phyloP scores from a whole-genome alignment of 2,797 vertebrate genomes.

The Lacerta bilineata region DNA sequence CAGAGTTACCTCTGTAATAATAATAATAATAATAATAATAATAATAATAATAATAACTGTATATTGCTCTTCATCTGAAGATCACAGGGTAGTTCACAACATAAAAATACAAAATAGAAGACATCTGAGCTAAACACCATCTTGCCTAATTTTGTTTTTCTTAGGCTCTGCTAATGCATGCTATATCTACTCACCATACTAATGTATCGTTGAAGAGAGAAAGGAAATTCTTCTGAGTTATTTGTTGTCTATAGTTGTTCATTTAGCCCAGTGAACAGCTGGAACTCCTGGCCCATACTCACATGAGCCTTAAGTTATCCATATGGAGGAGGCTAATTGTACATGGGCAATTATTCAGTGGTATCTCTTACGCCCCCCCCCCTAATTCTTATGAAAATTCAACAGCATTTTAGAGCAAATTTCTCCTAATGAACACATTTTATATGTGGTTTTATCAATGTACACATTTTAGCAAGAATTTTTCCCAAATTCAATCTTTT shows the following conservation, averaged over 20 bases:
- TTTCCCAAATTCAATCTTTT: no score
- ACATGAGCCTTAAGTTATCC: background rate
- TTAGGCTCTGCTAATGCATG: background rate
- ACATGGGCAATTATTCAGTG: no score
- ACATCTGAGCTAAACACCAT: no score
- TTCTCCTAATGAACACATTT: no score
- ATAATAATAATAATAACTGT: no score
- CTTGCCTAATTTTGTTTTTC: background rate
- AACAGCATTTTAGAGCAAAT: background rate
- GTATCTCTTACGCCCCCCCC: no score
- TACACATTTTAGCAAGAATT: no score
- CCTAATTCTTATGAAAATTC: background rate
- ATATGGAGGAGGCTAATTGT: background rate
- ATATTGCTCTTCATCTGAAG: no score
- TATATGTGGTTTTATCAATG: background rate
- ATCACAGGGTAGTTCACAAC: no score
- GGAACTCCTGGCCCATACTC: background rate
- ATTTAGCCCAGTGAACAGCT: background rate
- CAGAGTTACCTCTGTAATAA: no score
- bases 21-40: no score
- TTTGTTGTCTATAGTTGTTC: background rate
- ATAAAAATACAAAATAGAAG: no score
- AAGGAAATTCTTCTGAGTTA: background rate
- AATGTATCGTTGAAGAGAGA: background rate
- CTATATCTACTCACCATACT: background rate